These are phyloP conservation scores for Erithacus rubecula DNA, from an alignment of 2,797 vertebrate species.

Conservation along the genomic window DNA sequence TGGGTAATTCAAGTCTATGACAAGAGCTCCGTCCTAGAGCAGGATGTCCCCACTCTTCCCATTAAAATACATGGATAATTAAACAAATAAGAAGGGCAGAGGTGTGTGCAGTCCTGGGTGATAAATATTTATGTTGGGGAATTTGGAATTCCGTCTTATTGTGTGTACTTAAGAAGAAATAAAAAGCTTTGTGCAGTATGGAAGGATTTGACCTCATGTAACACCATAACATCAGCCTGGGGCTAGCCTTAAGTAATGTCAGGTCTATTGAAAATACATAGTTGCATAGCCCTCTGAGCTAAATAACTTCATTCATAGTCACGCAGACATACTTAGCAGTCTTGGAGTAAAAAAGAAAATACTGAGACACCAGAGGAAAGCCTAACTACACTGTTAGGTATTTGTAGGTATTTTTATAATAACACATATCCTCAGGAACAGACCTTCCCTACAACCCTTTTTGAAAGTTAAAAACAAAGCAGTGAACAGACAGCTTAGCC, in stretches of 20 bases:
- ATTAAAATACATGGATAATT: not conserved
- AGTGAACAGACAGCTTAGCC: conserved; percentile 48
- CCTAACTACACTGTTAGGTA: conserved; percentile 27
- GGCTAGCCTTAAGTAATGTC: conserved; percentile 49
- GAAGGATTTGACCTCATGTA: conserved; percentile 45
- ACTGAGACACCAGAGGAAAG: conserved; percentile 30
- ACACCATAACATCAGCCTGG: conserved; percentile 31
- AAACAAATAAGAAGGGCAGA: not conserved
- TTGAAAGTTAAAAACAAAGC: conserved; percentile 64
- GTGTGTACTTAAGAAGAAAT: conserved; percentile 18
- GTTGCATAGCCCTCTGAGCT: not conserved
- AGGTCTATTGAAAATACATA: conserved; percentile 51
- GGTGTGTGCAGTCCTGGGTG: not conserved
- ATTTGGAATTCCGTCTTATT: not conserved
- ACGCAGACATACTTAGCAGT: conserved; percentile 46
- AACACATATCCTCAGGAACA: conserved; percentile 43
- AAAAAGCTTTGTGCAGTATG: conserved; percentile 24
- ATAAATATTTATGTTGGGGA: conserved; percentile 7
- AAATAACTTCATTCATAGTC: conserved; percentile 58
- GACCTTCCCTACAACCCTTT: conserved; percentile 23
- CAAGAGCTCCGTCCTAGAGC: not conserved
- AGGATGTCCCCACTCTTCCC: not conserved
- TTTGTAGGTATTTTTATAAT: conserved; percentile 51
- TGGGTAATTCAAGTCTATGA: not conserved
- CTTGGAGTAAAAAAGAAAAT: conserved; percentile 30